Evolutionary conservation across 2,888 invertebrate genomes (phyloP), one percentile per base, ranked within the genome.

Genomic region (Willowsia nigromaculata): DNA sequence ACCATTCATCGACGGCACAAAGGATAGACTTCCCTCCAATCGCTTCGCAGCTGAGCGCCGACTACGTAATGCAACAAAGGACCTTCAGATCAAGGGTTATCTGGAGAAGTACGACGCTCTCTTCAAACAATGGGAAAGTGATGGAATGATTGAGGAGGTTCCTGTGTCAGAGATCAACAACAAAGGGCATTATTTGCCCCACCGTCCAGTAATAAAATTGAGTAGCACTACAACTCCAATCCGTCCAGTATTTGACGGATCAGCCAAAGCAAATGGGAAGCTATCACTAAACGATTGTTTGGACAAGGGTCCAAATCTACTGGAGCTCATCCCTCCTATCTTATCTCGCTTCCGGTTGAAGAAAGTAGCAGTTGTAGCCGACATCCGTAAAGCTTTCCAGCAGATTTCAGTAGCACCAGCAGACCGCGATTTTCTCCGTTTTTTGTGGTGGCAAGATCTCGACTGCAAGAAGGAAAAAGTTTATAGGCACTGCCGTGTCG

Each of bases 311-410:
- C 84, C 86, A 2, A 91, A 92, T 56, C 37, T 90, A 11, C 62
- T 92, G 4, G 92, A 92, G 59, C 30, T 89, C 15, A 92, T 91
- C 47, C 92, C 92, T 11, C 15, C 89, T 33, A 27, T 90, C 5
- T 4, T 91, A 5, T 33, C 47, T 3, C 68, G 90, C 4, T 88
- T 93, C 81, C 81, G 92, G 30, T 9, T 80, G 40, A 81, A 88
- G n/a, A 80, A 37, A 25, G 59, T 56, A 65, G 93, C 92, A 13
- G 91, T 93, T 0, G 87, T 91, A 4, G 81, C 93, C 7, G 93
- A 93, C 87, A 93, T 93, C 1, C 50, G 85, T 18, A 93, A 93
- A 78, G 93, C 93, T 1, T 93, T 93, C 88, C 85, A 93, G 30
- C 93, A 93, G 88, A 93, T 93, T 22, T 89, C 87, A 50, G 18